Percentiles rank a stretch among this genome's conserved stretches.
phyloP scores from a whole-genome alignment of 2,113 vertebrate species.

The Felis catus region DNA sequence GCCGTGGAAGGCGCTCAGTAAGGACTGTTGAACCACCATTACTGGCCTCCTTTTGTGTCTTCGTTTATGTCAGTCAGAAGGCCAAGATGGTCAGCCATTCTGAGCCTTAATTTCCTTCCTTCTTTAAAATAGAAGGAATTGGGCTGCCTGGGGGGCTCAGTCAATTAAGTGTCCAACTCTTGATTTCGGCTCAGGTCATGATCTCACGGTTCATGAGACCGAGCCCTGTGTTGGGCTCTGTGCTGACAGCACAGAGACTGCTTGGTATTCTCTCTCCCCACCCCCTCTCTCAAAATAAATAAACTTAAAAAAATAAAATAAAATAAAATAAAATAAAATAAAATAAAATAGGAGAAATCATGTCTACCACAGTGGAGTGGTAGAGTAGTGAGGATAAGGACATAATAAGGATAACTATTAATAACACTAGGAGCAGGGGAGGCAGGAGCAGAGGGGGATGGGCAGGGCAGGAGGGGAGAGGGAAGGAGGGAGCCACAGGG shows the following conservation, averaged over 20 bases:
- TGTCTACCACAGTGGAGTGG: background rate
- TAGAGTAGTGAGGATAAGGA: background rate
- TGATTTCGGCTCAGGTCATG: too few species aligned
- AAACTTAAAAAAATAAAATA: too few species aligned
- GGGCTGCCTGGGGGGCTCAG: too few species aligned
- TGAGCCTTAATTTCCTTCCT: background rate
- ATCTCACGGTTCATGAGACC: too few species aligned
- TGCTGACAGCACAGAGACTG: too few species aligned
- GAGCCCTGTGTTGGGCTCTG: too few species aligned
- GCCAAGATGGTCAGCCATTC: background rate
- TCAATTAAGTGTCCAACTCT: too few species aligned
- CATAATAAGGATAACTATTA: background rate
- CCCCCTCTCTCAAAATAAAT: too few species aligned
- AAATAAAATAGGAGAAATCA: background rate
- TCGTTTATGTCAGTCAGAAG: background rate
- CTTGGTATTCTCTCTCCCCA: too few species aligned
- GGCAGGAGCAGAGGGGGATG: background rate
- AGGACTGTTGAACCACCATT: rapidly evolving
- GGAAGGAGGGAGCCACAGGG: background rate
- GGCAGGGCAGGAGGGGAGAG: background rate
- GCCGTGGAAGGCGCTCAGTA: rapidly evolving
- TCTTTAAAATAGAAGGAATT: background rate
- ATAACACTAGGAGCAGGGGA: background rate
- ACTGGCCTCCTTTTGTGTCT: background rate
- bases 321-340: too few species aligned